Evolutionary conservation across 1,140 invertebrate species (phyloP).

Genomic region (Drosophila pachea): DNA sequence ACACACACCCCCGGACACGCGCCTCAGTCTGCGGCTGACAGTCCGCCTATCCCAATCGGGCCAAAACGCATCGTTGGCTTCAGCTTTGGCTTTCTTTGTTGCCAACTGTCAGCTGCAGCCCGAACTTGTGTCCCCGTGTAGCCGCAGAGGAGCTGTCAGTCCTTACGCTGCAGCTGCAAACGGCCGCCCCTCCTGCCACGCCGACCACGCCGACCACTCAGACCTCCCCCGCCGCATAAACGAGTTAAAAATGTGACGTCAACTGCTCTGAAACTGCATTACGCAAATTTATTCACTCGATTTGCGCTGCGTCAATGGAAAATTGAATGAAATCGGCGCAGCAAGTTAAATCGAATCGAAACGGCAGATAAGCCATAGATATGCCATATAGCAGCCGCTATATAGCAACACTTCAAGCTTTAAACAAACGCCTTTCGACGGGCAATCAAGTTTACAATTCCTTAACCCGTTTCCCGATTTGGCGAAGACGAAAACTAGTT

Average conservation of each 20-base stretch:
- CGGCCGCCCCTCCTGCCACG: neutral
- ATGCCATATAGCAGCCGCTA: neutral
- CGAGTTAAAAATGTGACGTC: conserved; percentile 47
- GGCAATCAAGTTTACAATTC: neutral
- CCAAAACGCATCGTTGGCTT: conserved; percentile 18
- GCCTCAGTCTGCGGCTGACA: conserved; percentile 3
- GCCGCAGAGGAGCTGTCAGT: neutral
- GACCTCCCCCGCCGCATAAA: conserved; percentile 40
- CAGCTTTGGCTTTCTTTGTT: neutral
- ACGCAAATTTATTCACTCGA: conserved; percentile 53
- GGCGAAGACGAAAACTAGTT: too few species aligned
- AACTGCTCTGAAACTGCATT: conserved; percentile 53
- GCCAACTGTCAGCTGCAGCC: conserved; percentile 26
- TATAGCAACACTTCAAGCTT: neutral
- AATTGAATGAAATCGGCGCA: conserved; percentile 44
- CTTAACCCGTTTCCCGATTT: too few species aligned
- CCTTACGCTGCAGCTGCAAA: conserved; percentile 5
- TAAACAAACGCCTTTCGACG: neutral
- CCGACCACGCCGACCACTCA: neutral
- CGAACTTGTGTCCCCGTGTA: conserved; percentile 5
- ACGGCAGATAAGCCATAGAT: neutral
- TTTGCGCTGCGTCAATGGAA: conserved; percentile 17
- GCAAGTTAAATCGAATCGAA: conserved; percentile 5
- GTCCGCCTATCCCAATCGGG: conserved; percentile 3
- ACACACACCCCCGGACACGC: neutral